Evolutionary conservation across 2,797 vertebrate genomes (phyloP).

Genomic region (Melanotaenia boesemani): DNA sequence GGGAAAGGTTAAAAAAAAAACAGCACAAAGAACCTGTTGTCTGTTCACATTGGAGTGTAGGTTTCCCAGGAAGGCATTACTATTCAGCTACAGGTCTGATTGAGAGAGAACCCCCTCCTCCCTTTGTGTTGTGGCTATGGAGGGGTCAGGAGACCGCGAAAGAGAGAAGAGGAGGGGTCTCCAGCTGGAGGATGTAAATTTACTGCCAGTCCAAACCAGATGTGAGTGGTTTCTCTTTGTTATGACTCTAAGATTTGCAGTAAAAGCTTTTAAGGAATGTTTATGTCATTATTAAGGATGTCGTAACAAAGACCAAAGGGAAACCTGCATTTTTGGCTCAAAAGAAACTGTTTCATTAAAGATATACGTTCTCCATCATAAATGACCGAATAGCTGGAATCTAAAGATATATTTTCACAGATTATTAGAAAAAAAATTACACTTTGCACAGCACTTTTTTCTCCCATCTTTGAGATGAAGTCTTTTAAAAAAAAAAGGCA

Average conservation of each 20-base stretch:
- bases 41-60: slow-evolving; percentile 59
- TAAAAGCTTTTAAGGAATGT: neutral
- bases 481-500: no score
- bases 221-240: slow-evolving; percentile 24
- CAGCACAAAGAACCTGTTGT: slow-evolving; percentile 77
- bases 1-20: slow-evolving; percentile 14
- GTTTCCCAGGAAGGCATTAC: slow-evolving; percentile 68
- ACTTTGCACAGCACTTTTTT: no score
- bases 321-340: neutral
- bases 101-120: slow-evolving; percentile 47
- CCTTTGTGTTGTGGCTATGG: slow-evolving; percentile 57
- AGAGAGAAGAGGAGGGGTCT: slow-evolving; percentile 29
- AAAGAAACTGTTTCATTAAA: neutral
- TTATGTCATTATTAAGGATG: slow-evolving; percentile 4
- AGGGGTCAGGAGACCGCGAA: slow-evolving; percentile 62
- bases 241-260: neutral
- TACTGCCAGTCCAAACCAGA: slow-evolving; percentile 36
- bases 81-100: slow-evolving; percentile 57
- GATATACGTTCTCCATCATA: neutral
- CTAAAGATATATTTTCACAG: no score
- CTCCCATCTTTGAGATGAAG: no score
- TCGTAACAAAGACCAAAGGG: neutral
- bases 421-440: no score
- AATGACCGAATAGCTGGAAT: neutral
- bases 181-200: slow-evolving; percentile 77